A percentile compares a stretch with the other conserved stretches of the same genome.
Conservation (phyloP, 2,888 invertebrate genomes). For the Xanthia togata region DNA sequence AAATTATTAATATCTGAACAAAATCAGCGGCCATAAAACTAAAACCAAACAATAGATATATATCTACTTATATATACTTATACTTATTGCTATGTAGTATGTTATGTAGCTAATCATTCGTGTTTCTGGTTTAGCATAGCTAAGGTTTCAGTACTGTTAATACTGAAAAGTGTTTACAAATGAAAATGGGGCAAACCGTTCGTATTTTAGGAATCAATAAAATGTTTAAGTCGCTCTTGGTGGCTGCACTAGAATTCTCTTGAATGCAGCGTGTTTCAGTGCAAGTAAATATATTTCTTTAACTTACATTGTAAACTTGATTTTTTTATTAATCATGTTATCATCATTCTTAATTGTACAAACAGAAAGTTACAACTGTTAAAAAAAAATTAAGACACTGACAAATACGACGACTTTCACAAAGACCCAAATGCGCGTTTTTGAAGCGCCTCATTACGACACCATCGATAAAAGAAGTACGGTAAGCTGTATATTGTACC, state of each 20-base stretch:
- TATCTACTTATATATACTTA: too few species aligned
- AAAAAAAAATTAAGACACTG: background rate
- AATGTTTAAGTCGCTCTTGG: background rate
- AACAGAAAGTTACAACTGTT: background rate
- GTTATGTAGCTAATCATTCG: conserved; percentile 8
- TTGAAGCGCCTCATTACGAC: too few species aligned
- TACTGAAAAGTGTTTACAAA: background rate
- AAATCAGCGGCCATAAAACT: background rate
- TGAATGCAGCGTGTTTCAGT: conserved; percentile 10
- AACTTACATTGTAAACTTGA: background rate
- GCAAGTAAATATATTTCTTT: conserved; percentile 26
- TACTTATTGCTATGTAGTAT: too few species aligned
- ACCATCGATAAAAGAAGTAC: too few species aligned
- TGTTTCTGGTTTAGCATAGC: background rate
- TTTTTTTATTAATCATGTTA: background rate
- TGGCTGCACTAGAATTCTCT: conserved; percentile 10
- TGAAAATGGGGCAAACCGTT: background rate
- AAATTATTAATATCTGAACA: background rate
- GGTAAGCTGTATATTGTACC: too few species aligned
- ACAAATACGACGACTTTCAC: background rate
- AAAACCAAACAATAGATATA: background rate
- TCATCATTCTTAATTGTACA: background rate
- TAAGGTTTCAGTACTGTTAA: background rate
- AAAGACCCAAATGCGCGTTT: too few species aligned
- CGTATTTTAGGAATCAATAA: background rate